Base-by-base conservation (phyloP, 2,113 vertebrate species). In the Struthidea cinerea region DNA sequence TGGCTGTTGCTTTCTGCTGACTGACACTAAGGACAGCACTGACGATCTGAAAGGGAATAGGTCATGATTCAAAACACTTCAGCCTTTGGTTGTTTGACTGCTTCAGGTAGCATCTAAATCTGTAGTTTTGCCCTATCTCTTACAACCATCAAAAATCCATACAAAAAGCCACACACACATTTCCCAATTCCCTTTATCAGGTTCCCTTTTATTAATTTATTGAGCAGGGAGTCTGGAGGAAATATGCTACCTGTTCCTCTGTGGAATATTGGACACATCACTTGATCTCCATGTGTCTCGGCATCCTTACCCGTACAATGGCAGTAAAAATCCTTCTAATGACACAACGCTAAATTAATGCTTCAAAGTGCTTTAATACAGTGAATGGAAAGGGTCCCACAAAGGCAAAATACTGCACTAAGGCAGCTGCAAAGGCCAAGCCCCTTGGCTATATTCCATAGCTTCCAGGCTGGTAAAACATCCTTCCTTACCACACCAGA, bases 231-330 rank as follows among this genome's bases (percentile, higher is more conserved):
- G 17, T 32, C 44, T n/a, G 53, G 4, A 64, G 28, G 24, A 95
- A 93, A 46, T 24, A 32, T 10, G 17, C 8, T 50, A 60, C 13
- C 17, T 10, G 6, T 64, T 79, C 20, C 32, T 35, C 44, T 68
- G 37, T 76, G 65, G 33, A 89, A 63, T 71, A 64, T 0, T 71
- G 57, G 28, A 78, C 22, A 79, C 30, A 52, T 24, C 30, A 15
- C 28, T 91, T 37, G 27, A 49, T 27, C 21, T 52, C 16, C 1
- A 0, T 42, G 24, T 69, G 44, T 37, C 41, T 52, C 42, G 26
- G 44, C 3, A 1, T 26, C 28, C 41, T 56, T n/a, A 71, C 14
- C 49, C 1, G 0, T 22, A 60, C 44, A 93, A 53, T 0, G 4
- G 46, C 33, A 80, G 37, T 24, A 90, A 86, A 88, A 87, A 50